Percentiles rank a stretch among this genome's conserved stretches.
Conservation (phyloP, 64 coral and sea anemone species). For the Astreopora myriophthalma region DNA sequence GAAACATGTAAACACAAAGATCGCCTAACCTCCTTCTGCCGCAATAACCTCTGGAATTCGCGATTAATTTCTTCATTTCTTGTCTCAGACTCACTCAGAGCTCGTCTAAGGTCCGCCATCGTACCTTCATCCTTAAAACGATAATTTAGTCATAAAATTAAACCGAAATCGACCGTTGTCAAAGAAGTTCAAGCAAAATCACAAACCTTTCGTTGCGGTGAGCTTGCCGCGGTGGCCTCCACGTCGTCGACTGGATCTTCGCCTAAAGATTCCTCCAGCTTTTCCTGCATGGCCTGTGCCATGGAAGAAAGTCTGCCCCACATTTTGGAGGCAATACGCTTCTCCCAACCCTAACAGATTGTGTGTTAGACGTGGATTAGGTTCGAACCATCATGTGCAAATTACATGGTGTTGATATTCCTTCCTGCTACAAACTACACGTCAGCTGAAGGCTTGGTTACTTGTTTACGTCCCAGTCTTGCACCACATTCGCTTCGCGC, state of each 20-base stretch:
- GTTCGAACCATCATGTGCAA: background rate
- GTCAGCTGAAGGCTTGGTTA: slow-evolving; percentile 30
- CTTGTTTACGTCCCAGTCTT: background rate
- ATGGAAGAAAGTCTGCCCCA: slow-evolving; percentile 86
- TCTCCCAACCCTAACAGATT: background rate
- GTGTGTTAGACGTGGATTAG: background rate
- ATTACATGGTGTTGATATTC: background rate
- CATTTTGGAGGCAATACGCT: slow-evolving; percentile 31
- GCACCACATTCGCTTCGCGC: background rate
- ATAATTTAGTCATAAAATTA: background rate
- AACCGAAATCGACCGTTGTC: background rate
- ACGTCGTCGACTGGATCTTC: slow-evolving; percentile 55
- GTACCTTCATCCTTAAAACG: background rate
- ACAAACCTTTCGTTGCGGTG: slow-evolving; percentile 20
- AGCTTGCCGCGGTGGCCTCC: slow-evolving; percentile 12
- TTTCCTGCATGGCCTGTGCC: slow-evolving; percentile 82
- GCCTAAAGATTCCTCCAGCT: slow-evolving; percentile 86
- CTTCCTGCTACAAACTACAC: slow-evolving; percentile 1
- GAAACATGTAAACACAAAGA: background rate
- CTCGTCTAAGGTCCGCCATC: slow-evolving; percentile 42
- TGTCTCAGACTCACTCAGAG: slow-evolving; percentile 58
- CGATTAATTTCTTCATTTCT: slow-evolving; percentile 73
- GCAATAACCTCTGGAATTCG: slow-evolving; percentile 62
- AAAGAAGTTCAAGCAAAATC: background rate
- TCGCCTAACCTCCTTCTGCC: slow-evolving; percentile 54